Evolutionary conservation across 2,113 vertebrate species (phyloP), one percentile per base, ranked within the genome.

Genomic region (Pomatostomus ruficeps): DNA sequence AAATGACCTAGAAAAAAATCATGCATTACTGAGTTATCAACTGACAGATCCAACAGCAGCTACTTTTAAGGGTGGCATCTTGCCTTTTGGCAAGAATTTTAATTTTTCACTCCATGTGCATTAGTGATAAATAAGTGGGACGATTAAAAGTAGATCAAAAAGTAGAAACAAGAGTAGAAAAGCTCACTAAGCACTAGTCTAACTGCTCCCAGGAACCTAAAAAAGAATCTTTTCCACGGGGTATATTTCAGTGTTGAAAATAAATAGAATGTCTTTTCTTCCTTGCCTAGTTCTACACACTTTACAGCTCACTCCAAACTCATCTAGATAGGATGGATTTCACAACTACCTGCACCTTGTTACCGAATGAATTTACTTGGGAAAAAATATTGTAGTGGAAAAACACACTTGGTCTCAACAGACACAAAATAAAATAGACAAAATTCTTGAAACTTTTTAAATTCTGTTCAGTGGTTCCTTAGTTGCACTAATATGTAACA

Each of bases 1-100:
- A 93, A 87, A 91, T 68, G 88, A 85, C 78, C 90, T 36, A 93
- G 84, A 91, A 95, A 96, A 83, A 89, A 75, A 29, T 38, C 29
- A 31, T 36, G 40, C n/a, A 22, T 38, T 91, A 83, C 68, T 58
- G 40, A 55, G 43, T 89, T 94, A 85, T 75, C 81, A 93, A 87
- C 52, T 94, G 74, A 89, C 61, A 93, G 87, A 87, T 91, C 43
- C 70, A 82, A 68, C 7, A 72, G 76, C 89, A 78, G 20, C 48
- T 85, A 59, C 81, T 93, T 93, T 82, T 87, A 88, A 89, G 77
- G 31, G 62, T 52, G 12, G 73, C 65, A 67, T 55, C 73, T 84
- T 89, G 84, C 89, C 91, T 93, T 93, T 89, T 71, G 74, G 77
- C 85, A 91, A 78, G 51, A 93, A 93, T 72, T 91, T 58, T 42